phyloP scores from a whole-genome alignment of 1,140 invertebrate genomes.

The Elymnias hypermnestra region DNA sequence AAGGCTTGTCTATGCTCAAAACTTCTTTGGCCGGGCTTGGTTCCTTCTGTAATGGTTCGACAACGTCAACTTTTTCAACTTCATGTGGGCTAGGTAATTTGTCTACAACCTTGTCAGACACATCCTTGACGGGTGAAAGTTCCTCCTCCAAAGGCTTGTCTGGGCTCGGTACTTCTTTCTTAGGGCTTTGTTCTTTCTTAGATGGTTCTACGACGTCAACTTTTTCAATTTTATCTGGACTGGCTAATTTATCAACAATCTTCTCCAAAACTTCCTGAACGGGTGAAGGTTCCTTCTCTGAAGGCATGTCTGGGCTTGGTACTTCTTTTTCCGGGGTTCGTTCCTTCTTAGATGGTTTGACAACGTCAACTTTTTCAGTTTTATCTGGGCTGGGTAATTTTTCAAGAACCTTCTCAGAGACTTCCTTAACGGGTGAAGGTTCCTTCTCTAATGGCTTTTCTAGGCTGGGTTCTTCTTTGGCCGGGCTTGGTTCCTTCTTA shows the following conservation, averaged over 20 bases:
- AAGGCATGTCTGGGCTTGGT: background rate
- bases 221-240: background rate
- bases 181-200: background rate
- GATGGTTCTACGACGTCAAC: too few relatives aligned
- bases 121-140: too few relatives aligned
- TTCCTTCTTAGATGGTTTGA: background rate
- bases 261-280: background rate
- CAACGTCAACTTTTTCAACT: too few relatives aligned
- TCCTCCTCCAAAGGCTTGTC: background rate
- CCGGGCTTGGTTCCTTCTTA: conserved; percentile 2
- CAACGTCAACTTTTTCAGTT: too few relatives aligned
- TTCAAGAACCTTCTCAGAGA: background rate
- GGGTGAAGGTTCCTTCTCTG: conserved; percentile 3
- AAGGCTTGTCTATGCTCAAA: background rate
- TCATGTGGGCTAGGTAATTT: too few relatives aligned
- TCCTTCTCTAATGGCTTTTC: background rate
- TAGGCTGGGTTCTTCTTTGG: conserved; percentile 4
- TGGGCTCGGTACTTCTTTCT: background rate
- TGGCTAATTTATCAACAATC: background rate
- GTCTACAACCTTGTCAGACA: too few relatives aligned
- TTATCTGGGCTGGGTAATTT: conserved; percentile 1
- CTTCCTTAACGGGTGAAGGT: conserved; percentile 4
- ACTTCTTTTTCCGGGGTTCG: background rate
- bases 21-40: conserved; percentile 10
- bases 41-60: conserved; percentile 6